Percentiles rank a stretch among this genome's conserved stretches.
Evolutionary conservation across 2,888 invertebrate species (phyloP).

Genomic region (Epiblema foenella): DNA sequence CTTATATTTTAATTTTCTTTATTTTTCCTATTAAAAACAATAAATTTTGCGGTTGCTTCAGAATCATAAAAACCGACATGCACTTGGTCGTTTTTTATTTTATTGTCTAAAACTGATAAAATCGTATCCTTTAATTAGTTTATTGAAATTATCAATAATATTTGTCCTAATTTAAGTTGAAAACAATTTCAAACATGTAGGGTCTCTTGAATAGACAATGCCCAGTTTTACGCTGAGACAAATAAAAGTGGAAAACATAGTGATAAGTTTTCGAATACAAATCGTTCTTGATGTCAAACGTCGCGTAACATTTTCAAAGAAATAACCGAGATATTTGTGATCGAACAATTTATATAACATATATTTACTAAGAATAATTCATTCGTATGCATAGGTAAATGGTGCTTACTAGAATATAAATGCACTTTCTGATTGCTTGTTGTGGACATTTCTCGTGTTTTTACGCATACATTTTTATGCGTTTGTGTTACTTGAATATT

Average conservation of each 20-base stretch:
- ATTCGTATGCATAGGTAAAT: background rate
- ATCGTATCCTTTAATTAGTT: too few relatives aligned
- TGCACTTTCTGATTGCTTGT: background rate
- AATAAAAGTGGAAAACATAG: background rate
- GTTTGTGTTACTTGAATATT: too few relatives aligned
- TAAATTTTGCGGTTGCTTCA: too few relatives aligned
- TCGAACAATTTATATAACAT: background rate
- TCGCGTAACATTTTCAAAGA: background rate
- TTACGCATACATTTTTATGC: background rate
- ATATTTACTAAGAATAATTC: background rate
- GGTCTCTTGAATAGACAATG: background rate
- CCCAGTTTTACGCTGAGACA: background rate
- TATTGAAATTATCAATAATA: too few relatives aligned
- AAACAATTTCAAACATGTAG: too few relatives aligned
- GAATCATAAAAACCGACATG: too few relatives aligned
- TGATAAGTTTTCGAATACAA: background rate
- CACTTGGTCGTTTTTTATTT: too few relatives aligned
- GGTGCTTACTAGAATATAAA: background rate
- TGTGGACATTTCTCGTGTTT: background rate
- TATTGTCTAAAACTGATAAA: too few relatives aligned
- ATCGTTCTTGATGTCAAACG: constrained; percentile 3
- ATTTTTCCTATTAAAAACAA: too few relatives aligned
- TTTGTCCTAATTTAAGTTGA: too few relatives aligned
- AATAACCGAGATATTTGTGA: background rate
- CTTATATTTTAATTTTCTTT: too few relatives aligned